A percentile compares a stretch with the other conserved stretches of the same genome.
Conservation (phyloP, 2,113 vertebrate genomes). For the Stegostoma tigrinum region DNA sequence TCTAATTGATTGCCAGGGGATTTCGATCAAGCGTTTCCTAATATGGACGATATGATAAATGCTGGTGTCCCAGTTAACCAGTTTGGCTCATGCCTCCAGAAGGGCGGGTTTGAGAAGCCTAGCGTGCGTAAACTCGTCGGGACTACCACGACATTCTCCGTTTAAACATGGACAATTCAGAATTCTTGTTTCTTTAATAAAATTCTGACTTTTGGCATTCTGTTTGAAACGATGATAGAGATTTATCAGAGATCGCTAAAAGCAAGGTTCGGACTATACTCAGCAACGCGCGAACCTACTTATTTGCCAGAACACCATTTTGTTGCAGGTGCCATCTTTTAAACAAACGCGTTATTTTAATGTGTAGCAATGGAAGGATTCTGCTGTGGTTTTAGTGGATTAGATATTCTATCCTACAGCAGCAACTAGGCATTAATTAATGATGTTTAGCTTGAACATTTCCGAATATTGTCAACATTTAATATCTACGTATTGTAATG, state of each 20-base stretch:
- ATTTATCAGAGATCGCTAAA: too few relatives aligned
- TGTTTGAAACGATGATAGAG: neutral
- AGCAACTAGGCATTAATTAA: neutral
- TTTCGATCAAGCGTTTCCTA: neutral
- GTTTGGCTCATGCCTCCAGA: neutral
- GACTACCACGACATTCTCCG: neutral
- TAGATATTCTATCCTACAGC: neutral
- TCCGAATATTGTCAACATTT: neutral
- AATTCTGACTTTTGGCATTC: neutral
- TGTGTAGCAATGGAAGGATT: neutral
- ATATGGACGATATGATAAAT: neutral
- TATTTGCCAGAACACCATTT: neutral
- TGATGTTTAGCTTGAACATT: neutral
- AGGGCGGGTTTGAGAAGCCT: neutral
- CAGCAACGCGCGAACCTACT: neutral
- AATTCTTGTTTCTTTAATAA: neutral
- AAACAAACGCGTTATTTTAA: neutral
- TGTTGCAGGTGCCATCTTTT: neutral
- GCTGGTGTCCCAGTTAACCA: neutral
- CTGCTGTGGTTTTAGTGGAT: neutral
- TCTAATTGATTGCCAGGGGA: neutral
- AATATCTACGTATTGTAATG: too few relatives aligned
- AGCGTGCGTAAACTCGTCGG: neutral
- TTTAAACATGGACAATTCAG: neutral
- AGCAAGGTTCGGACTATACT: neutral